These are phyloP conservation scores for Resseliella maxima DNA, from an alignment of 2,888 invertebrate genomes.

Conservation along the genomic window DNA sequence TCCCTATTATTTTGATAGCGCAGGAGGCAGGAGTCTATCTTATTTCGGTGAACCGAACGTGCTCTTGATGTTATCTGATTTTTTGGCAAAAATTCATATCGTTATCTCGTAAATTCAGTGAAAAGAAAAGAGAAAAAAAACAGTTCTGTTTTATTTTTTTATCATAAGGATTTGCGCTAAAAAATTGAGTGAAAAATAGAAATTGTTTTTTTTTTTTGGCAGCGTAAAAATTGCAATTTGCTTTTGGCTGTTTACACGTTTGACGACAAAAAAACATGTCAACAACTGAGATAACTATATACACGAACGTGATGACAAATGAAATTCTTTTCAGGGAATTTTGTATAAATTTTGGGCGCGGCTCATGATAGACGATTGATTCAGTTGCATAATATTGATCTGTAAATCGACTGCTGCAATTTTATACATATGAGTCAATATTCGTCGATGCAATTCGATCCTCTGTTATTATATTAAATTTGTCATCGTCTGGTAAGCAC, in stretches of 20 bases:
- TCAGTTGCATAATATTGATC: not conserved
- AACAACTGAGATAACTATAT: not conserved
- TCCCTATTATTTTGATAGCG: not conserved
- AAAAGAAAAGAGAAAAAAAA: not conserved
- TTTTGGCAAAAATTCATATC: conserved; percentile 22
- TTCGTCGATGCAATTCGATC: not conserved
- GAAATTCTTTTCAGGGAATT: too few species aligned
- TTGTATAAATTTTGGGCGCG: not conserved
- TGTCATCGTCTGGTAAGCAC: not conserved
- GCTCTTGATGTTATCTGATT: not conserved
- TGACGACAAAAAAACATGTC: not conserved
- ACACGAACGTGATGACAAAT: not conserved
- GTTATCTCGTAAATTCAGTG: not conserved
- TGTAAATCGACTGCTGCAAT: not conserved
- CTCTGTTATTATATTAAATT: not conserved
- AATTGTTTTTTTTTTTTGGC: not conserved
- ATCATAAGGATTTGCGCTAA: not conserved
- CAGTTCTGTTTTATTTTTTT: not conserved
- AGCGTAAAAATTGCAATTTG: not conserved
- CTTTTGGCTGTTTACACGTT: not conserved
- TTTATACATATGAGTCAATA: not conserved
- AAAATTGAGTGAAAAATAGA: conserved; percentile 28
- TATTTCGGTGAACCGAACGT: not conserved
- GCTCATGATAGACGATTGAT: not conserved
- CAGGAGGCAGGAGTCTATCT: too few species aligned